These are phyloP conservation scores for Bergia puertoricense DNA, from an alignment of 92 coral and sea anemone genomes.

Conservation along the genomic window DNA sequence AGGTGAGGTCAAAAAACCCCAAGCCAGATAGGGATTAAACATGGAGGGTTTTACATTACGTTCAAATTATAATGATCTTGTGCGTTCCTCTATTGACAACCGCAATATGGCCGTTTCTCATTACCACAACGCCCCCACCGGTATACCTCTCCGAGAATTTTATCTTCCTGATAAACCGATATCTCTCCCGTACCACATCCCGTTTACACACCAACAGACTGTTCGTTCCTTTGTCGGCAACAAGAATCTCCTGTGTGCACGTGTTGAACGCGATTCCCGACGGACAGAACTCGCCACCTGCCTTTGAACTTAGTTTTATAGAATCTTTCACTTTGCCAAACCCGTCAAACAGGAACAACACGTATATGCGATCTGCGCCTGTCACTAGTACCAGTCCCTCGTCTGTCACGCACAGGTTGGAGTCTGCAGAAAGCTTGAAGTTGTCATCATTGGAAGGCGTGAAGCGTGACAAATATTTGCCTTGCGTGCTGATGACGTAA, in stretches of 20 bases:
- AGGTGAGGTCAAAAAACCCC: not conserved
- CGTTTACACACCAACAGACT: conserved; percentile 57
- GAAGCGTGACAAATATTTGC: conserved; percentile 50
- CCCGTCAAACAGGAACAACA: conserved; percentile 50
- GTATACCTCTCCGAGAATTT: conserved; percentile 57
- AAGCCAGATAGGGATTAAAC: not conserved
- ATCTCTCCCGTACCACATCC: conserved; percentile 9
- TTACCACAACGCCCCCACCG: conserved; percentile 57
- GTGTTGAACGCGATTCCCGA: conserved; percentile 61
- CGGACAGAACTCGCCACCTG: conserved; percentile 46
- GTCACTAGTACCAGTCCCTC: conserved; percentile 56
- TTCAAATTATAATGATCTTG: conserved; percentile 30
- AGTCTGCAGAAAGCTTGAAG: conserved; percentile 53
- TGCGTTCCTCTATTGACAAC: conserved; percentile 57
- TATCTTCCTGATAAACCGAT: conserved; percentile 51
- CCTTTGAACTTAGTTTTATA: conserved; percentile 44
- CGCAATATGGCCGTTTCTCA: conserved; percentile 70
- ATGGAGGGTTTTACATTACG: too few species aligned
- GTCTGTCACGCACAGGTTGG: conserved; percentile 62
- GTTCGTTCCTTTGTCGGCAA: conserved; percentile 66
- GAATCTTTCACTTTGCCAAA: conserved; percentile 48
- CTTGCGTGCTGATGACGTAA: conserved; percentile 54
- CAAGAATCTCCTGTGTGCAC: conserved; percentile 60
- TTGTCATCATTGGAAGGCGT: conserved; percentile 39
- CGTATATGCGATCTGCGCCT: conserved; percentile 49